These are phyloP conservation scores for Altica lythri DNA, from an alignment of 2,888 invertebrate genomes.

Conservation along the genomic window DNA sequence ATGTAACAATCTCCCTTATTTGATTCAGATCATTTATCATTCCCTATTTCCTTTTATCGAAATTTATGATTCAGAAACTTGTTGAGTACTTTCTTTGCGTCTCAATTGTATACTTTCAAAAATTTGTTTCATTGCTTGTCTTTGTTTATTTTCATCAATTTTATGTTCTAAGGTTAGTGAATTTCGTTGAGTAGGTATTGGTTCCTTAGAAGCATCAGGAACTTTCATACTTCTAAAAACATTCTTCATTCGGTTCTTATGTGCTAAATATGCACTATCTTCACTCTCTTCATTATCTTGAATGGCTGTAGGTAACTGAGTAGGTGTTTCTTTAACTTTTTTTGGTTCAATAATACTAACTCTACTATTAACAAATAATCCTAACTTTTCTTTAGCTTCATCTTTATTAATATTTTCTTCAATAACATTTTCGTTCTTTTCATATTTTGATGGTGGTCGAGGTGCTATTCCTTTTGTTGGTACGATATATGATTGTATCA, in stretches of 20 bases:
- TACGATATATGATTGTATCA: slow-evolving; percentile 22
- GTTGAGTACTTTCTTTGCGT: slow-evolving; percentile 24
- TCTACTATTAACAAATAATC: slow-evolving; percentile 22
- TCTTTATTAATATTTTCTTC: slow-evolving; percentile 36
- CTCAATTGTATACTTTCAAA: slow-evolving; percentile 33
- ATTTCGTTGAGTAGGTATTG: slow-evolving; percentile 9
- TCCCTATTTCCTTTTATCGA: too few species aligned
- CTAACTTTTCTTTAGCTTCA: slow-evolving; percentile 36
- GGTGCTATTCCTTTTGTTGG: background rate
- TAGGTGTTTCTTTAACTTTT: background rate
- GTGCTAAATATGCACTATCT: slow-evolving; percentile 29
- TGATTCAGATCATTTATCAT: too few species aligned
- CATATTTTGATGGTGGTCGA: background rate
- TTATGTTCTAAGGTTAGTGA: slow-evolving; percentile 35
- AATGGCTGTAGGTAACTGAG: background rate
- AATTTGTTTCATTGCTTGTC: slow-evolving; percentile 39
- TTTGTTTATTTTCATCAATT: slow-evolving; percentile 39
- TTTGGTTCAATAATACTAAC: background rate
- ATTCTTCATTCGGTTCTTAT: slow-evolving; percentile 42
- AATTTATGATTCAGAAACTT: too few species aligned
- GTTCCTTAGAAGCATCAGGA: slow-evolving; percentile 29
- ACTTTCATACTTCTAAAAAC: slow-evolving; percentile 46
- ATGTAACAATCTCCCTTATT: too few species aligned
- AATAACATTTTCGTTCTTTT: slow-evolving; percentile 39
- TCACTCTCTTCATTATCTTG: slow-evolving; percentile 6